phyloP scores from a whole-genome alignment of 2,888 invertebrate genomes.

The Asteroscopus sphinx region DNA sequence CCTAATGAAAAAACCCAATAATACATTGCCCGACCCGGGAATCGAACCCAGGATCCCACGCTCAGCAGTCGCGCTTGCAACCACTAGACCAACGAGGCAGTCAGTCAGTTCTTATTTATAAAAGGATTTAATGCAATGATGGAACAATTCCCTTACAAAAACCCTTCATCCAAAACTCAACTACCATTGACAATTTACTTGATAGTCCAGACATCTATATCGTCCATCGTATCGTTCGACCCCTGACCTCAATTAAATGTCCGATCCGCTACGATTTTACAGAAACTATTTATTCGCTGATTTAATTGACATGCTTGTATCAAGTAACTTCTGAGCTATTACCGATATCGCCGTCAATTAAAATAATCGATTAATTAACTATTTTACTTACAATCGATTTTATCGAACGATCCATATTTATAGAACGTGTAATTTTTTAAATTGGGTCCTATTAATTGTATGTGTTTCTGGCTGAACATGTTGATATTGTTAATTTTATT shows the following conservation, averaged over 20 bases:
- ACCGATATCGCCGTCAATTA: slow-evolving; percentile 53
- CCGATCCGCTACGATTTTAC: slow-evolving; percentile 54
- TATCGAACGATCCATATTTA: slow-evolving; percentile 49
- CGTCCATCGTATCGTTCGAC: slow-evolving; percentile 57
- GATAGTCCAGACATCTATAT: slow-evolving; percentile 48
- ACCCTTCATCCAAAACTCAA: slow-evolving; percentile 31
- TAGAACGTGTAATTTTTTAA: slow-evolving; percentile 49
- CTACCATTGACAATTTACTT: slow-evolving; percentile 42
- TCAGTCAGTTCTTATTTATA: too few species aligned
- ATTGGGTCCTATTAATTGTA: slow-evolving; percentile 46
- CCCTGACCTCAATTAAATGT: slow-evolving; percentile 65
- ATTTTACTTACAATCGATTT: slow-evolving; percentile 48
- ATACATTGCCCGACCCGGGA: too few species aligned
- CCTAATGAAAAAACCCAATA: too few species aligned
- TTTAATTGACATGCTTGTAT: slow-evolving; percentile 50
- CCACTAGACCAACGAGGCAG: too few species aligned
- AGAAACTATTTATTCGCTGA: slow-evolving; percentile 58
- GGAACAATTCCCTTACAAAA: too few species aligned
- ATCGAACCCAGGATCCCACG: too few species aligned
- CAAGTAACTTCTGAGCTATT: slow-evolving; percentile 43
- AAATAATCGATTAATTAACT: slow-evolving; percentile 54
- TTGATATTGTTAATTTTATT: slow-evolving; percentile 40
- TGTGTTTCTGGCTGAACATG: slow-evolving; percentile 39
- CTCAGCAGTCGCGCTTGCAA: too few species aligned
- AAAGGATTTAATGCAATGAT: too few species aligned